phyloP scores from a whole-genome alignment of 1,140 invertebrate species.

The Dreissena rostriformis region DNA sequence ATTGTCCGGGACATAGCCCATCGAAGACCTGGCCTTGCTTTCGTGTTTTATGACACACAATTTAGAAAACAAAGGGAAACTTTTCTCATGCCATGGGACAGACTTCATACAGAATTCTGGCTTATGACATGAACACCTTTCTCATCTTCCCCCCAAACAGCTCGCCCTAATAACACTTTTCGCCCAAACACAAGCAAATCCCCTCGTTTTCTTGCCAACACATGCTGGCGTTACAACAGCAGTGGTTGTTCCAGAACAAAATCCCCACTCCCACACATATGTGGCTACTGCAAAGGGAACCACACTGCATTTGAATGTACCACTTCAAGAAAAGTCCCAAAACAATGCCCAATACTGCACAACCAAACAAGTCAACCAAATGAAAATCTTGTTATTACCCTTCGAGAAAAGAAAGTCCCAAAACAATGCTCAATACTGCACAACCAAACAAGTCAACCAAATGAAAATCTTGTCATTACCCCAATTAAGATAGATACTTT shows the following conservation, averaged over 20 bases:
- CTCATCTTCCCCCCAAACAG: not conserved
- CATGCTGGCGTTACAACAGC: slow-evolving; percentile 28
- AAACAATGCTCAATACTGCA: not conserved
- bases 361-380: not conserved
- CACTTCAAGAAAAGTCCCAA: not conserved
- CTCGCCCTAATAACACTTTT: not conserved
- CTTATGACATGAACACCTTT: not conserved
- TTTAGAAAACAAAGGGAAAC: slow-evolving; percentile 10
- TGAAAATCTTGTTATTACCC: not conserved
- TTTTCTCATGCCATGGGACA: slow-evolving; percentile 8
- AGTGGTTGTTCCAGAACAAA: not conserved
- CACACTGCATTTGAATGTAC: slow-evolving; percentile 19
- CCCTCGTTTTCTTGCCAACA: slow-evolving; percentile 6
- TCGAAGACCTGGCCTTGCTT: not conserved
- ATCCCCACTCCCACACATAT: not conserved
- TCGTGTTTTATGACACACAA: not conserved
- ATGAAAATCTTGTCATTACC: too few relatives aligned
- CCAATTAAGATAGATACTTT: not conserved
- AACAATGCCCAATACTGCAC: not conserved
- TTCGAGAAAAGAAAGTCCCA: not conserved
- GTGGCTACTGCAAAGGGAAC: slow-evolving; percentile 19
- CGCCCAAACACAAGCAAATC: not conserved
- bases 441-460: not conserved
- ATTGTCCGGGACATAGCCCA: not conserved
- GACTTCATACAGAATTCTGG: slow-evolving; percentile 1